Percentiles rank a stretch among this genome's conserved stretches.
Conservation (phyloP, 2,888 invertebrate species). For the Pardosa pseudoannulata region DNA sequence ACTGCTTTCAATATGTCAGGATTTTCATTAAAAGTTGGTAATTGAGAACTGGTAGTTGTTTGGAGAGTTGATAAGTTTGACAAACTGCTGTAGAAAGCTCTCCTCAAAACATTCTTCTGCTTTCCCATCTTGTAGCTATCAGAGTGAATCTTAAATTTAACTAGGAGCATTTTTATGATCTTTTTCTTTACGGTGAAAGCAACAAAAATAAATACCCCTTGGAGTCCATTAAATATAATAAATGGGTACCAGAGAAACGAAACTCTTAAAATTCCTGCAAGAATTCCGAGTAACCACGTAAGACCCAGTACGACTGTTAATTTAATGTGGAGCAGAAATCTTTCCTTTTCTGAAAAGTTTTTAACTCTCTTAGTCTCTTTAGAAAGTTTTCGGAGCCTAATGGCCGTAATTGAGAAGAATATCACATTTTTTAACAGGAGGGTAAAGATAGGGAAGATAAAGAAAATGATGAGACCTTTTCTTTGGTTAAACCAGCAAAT, state of each 20-base stretch:
- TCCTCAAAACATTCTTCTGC: slow-evolving; percentile 24
- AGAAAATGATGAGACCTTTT: slow-evolving; percentile 77
- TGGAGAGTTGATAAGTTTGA: slow-evolving; percentile 49
- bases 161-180: slow-evolving; percentile 71
- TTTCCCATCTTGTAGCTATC: slow-evolving; percentile 47
- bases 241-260: slow-evolving; percentile 78
- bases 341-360: slow-evolving; percentile 73
- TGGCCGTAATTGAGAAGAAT: slow-evolving; percentile 77
- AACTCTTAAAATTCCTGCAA: slow-evolving; percentile 77
- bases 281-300: slow-evolving; percentile 79
- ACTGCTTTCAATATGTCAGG: slow-evolving; percentile 49
- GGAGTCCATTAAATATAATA: slow-evolving; percentile 79
- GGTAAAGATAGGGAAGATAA: slow-evolving; percentile 77
- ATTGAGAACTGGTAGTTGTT: slow-evolving; percentile 26
- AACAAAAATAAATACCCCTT: slow-evolving; percentile 79
- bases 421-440: slow-evolving; percentile 77
- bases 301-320: slow-evolving; percentile 79
- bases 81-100: slow-evolving; percentile 57
- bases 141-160: slow-evolving; percentile 45
- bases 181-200: slow-evolving; percentile 77
- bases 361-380: slow-evolving; percentile 73
- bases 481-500: slow-evolving; percentile 78
- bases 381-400: slow-evolving; percentile 73
- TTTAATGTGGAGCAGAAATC: slow-evolving; percentile 77
- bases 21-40: slow-evolving; percentile 4